Conservation (phyloP, 1,140 invertebrate species). For the Diuraphis noxia region DNA sequence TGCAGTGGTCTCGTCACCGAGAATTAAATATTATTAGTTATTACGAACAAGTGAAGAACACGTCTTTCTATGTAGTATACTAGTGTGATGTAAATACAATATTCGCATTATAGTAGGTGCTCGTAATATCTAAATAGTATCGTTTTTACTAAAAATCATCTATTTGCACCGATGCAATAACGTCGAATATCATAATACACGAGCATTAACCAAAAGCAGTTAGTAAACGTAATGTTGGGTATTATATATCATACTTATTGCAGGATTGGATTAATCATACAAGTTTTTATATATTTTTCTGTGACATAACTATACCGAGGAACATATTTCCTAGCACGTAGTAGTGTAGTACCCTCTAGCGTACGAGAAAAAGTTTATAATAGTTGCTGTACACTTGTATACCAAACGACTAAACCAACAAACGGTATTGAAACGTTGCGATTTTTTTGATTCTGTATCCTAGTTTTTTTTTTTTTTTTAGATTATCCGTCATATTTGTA, state of each 20-base stretch:
- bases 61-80: background rate
- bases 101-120: background rate
- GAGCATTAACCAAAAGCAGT: background rate
- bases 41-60: background rate
- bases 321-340: background rate
- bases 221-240: background rate
- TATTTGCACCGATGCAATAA: background rate
- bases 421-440: background rate
- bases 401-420: background rate
- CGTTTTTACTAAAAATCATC: background rate
- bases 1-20: constrained; percentile 17
- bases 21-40: background rate
- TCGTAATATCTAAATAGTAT: background rate
- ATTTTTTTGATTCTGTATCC: background rate
- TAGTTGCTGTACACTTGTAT: background rate
- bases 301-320: background rate
- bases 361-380: background rate
- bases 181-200: too few relatives aligned
- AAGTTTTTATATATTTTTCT: background rate
- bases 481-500: background rate
- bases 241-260: too few relatives aligned
- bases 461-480: too few relatives aligned
- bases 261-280: background rate
- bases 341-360: too few relatives aligned
- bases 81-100: background rate